phyloP scores from a whole-genome alignment of 2,888 invertebrate genomes.

The Tipula confusa region DNA sequence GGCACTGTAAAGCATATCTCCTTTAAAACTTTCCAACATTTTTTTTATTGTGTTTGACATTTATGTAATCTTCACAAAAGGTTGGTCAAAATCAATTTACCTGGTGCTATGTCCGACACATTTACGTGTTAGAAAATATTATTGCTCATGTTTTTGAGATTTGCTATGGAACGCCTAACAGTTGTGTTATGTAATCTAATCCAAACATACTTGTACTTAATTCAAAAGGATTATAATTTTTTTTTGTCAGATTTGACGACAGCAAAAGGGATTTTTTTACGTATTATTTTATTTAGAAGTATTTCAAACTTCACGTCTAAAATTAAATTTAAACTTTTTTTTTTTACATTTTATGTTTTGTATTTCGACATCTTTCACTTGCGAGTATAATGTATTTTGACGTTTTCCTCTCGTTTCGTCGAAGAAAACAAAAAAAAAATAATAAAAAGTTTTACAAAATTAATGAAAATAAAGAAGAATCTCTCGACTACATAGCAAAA shows the following conservation, averaged over 20 bases:
- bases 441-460: neutral
- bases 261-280: neutral
- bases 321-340: neutral
- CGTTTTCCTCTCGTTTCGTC: neutral
- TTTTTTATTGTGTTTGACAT: neutral
- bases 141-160: neutral
- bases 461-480: neutral
- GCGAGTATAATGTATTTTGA: neutral
- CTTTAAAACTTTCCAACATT: neutral
- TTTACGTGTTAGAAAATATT: neutral
- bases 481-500: neutral
- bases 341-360: neutral
- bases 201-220: neutral
- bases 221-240: neutral
- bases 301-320: neutral
- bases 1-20: neutral
- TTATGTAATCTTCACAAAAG: neutral
- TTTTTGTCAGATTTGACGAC: neutral
- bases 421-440: neutral
- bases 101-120: neutral
- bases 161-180: neutral
- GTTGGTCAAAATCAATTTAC: neutral
- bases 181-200: neutral
- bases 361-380: neutral
- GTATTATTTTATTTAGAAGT: neutral